A percentile compares a stretch with the other conserved stretches of the same genome.
These are phyloP conservation scores for Anastrepha ludens DNA, from an alignment of 1,140 invertebrate genomes.

Conservation along the genomic window DNA sequence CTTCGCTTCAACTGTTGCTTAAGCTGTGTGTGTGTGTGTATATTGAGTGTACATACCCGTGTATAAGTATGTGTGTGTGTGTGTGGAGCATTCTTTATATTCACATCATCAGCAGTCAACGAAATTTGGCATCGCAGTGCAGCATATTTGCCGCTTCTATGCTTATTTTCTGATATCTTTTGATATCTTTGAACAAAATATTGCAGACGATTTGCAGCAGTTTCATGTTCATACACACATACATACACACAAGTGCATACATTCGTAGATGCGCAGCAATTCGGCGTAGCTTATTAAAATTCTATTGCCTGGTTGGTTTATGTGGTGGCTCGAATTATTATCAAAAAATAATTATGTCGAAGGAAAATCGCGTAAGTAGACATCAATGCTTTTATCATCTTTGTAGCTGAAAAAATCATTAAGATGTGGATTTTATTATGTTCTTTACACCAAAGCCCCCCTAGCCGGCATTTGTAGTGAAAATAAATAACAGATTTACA, in stretches of 20 bases:
- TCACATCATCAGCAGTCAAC: constrained; percentile 34
- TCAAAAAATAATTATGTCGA: neutral
- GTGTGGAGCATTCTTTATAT: neutral
- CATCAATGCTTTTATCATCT: neutral
- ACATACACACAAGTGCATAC: neutral
- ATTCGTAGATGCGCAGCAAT: neutral
- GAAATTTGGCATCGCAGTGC: neutral
- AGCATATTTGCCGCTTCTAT: neutral
- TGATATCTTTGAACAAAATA: neutral
- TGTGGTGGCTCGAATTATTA: neutral
- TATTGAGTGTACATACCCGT: neutral
- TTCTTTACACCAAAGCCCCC: no score
- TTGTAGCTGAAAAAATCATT: no score
- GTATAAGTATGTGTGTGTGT: neutral
- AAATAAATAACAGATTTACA: no score
- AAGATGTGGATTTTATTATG: no score
- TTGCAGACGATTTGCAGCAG: neutral
- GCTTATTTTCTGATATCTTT: neutral
- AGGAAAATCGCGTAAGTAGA: neutral
- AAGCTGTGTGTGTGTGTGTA: neutral
- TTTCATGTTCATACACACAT: neutral
- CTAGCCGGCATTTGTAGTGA: no score
- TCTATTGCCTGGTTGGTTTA: neutral
- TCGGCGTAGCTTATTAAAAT: constrained; percentile 12
- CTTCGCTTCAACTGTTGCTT: neutral